phyloP scores from a whole-genome alignment of 2,888 invertebrate species.

The Diaphora mendica region DNA sequence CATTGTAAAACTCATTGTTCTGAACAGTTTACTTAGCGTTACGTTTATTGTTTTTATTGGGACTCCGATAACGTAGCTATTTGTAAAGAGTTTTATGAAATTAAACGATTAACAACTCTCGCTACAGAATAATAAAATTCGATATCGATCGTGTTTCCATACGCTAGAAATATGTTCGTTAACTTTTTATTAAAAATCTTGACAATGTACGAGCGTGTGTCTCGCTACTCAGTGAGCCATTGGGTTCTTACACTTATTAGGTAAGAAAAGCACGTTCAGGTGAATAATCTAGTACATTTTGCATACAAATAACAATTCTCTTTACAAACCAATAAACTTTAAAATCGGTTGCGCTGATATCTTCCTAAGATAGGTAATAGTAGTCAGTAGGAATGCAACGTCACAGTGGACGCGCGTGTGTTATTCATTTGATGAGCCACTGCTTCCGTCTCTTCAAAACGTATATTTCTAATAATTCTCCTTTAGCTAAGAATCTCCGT shows the following conservation, averaged over 20 bases:
- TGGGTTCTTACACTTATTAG: not conserved
- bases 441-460: too few species aligned
- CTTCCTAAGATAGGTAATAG: not conserved
- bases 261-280: not conserved
- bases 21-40: conserved; percentile 16
- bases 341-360: not conserved
- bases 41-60: conserved; percentile 4
- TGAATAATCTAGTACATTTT: not conserved
- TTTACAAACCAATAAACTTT: not conserved
- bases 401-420: not conserved
- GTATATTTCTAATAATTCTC: too few species aligned
- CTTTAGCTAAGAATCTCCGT: not conserved
- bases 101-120: not conserved
- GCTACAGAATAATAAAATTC: not conserved
- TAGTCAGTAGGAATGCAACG: not conserved
- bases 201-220: not conserved
- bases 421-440: not conserved
- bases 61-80: not conserved
- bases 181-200: not conserved
- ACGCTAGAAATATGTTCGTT: not conserved
- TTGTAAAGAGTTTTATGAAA: not conserved
- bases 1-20: conserved; percentile 12
- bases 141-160: not conserved
- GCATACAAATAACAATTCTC: not conserved
- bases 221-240: not conserved